A percentile compares a stretch with the other conserved stretches of the same genome.
phyloP scores from a whole-genome alignment of 1,140 invertebrate species.

The Daktulosphaira vitifoliae region DNA sequence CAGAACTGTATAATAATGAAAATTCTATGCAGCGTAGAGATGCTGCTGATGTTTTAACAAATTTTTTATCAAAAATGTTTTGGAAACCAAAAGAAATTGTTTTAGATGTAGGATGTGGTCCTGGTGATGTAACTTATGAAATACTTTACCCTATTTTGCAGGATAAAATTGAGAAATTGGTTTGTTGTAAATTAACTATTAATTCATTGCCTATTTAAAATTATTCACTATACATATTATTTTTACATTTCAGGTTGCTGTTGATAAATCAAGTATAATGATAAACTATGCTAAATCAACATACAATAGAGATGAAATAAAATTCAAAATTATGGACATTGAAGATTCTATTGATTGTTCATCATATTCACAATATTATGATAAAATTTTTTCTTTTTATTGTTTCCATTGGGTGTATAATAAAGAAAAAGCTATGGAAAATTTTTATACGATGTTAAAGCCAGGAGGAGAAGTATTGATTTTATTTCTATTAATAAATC shows the following conservation, averaged over 20 bases:
- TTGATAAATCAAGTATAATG: conserved; percentile 26
- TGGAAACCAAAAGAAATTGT: conserved; percentile 26
- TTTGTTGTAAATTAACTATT: too few relatives aligned
- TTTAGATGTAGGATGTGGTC: conserved; percentile 33
- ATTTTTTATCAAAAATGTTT: conserved; percentile 21
- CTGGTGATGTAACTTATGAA: conserved; percentile 29
- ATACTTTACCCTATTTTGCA: conserved; percentile 27
- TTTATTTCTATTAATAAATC: conserved; percentile 10
- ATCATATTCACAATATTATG: neutral
- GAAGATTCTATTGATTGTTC: conserved; percentile 3
- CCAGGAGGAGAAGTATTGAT: conserved; percentile 11
- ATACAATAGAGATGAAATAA: neutral
- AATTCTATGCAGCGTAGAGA: conserved; percentile 31
- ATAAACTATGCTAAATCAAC: conserved; percentile 7
- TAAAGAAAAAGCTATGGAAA: neutral
- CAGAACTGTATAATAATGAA: conserved; percentile 5
- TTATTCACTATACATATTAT: neutral
- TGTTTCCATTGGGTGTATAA: conserved; percentile 18
- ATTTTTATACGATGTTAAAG: conserved; percentile 18
- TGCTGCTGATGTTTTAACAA: neutral
- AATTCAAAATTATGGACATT: conserved; percentile 15
- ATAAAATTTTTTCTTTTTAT: conserved; percentile 26
- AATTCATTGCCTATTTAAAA: too few relatives aligned
- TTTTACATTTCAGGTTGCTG: neutral
- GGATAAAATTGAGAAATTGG: conserved; percentile 14